A percentile compares a stretch with the other conserved stretches of the same genome.
These are phyloP conservation scores for Penaeus monodon DNA, from an alignment of 2,888 invertebrate genomes.

Conservation along the genomic window DNA sequence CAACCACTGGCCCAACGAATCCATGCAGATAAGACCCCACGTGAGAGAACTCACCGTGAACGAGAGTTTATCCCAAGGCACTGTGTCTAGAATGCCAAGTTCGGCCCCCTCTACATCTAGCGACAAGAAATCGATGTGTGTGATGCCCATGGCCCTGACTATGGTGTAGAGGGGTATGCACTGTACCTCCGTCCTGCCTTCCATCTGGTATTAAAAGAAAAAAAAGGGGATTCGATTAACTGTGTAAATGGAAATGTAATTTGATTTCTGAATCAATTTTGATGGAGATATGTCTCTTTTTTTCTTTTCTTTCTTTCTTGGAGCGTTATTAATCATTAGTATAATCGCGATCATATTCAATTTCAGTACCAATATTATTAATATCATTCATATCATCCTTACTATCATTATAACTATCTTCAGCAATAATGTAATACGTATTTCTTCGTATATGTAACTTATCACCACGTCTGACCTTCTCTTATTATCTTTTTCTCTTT, in stretches of 20 bases:
- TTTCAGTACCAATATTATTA: neutral
- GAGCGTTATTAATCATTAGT: no score
- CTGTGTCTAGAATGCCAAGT: slow-evolving; percentile 58
- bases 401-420: no score
- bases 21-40: neutral
- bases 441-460: no score
- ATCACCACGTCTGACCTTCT: no score
- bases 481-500: no score
- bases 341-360: no score
- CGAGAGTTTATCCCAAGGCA: slow-evolving; percentile 53
- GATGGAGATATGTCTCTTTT: neutral
- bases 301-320: neutral
- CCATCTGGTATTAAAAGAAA: slow-evolving; percentile 6
- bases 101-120: slow-evolving; percentile 60
- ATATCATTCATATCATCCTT: no score
- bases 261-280: neutral
- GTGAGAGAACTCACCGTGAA: slow-evolving; percentile 36
- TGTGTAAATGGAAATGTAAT: neutral
- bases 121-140: slow-evolving; percentile 58
- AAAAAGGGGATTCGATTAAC: neutral
- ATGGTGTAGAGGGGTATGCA: slow-evolving; percentile 60
- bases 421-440: no score
- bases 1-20: neutral
- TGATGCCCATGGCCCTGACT: slow-evolving; percentile 31
- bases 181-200: slow-evolving; percentile 34